Evolutionary conservation across 2,888 invertebrate genomes (phyloP), one percentile per base, ranked within the genome.

Genomic region (Fissipunctia ypsillon): DNA sequence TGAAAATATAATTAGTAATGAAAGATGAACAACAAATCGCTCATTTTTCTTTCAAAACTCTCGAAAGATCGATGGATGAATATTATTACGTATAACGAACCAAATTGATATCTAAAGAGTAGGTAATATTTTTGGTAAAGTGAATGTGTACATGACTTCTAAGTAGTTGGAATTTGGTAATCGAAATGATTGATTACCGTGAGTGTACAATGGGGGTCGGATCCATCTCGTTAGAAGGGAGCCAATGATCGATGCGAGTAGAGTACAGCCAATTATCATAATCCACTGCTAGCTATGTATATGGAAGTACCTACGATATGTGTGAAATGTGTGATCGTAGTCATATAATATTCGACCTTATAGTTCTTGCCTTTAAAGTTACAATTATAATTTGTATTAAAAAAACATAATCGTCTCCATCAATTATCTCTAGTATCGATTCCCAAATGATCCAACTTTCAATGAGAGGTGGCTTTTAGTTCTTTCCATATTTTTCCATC

Each of bases 251-350:
- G 89, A 89, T 89, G 87, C 72, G 81, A 70, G 74, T 63, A 57
- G 72, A 84, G 81, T 70, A 66, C 69, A 50, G 65, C 84, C 88
- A 89, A 87, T 89, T 89, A 89, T 88, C 83, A 88, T 89, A 89
- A 89, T 85, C 83, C 78, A 69, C 35, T 66, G 48, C 69, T 28
- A 28, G 31, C 50, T 68, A 54, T 69, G 28, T 52, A 35, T 50
- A 31, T n/a, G 16, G 16, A 12, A 10, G 52, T 35, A 16, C 19
- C 31, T 64, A 64, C n/a, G 64, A 64, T 63, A n/a, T 45, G 5
- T 22, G 3, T 63, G 64, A 64, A 45, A n/a, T 45, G 5, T 22
- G 3, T 63, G 3, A 31, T 63, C 22, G 31, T 22, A 45, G 28
- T 31, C 9, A n/a, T 45, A 31, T 45, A 9, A 9, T 45, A 16